Conservation (phyloP, 1,140 invertebrate genomes). For the Muscidifurax raptorellus region DNA sequence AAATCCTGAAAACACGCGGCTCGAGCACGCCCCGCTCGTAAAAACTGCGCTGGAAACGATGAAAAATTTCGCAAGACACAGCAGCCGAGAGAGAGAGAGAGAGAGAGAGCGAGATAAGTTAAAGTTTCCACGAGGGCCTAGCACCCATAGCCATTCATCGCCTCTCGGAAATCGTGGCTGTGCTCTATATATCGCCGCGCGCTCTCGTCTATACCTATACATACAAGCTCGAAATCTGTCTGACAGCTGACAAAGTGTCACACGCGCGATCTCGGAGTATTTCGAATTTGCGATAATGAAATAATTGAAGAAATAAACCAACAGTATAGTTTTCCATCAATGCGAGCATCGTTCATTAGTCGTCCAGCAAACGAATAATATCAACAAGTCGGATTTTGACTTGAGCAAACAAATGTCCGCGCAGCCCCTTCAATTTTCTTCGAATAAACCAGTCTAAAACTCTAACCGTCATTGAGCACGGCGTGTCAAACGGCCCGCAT, state of each 20-base stretch:
- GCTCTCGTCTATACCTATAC: neutral
- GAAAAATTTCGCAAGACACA: conserved; percentile 9
- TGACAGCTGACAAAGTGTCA: neutral
- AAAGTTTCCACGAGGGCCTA: neutral
- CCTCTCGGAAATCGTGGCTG: neutral
- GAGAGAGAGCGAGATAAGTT: neutral
- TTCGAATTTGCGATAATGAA: too few species aligned
- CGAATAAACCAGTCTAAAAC: neutral
- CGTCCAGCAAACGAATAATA: neutral
- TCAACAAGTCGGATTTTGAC: neutral
- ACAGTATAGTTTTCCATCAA: neutral
- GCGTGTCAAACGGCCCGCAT: neutral
- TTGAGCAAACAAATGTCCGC: neutral
- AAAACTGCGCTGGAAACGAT: neutral
- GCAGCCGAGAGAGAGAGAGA: neutral
- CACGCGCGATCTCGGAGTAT: too few species aligned
- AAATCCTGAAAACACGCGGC: neutral
- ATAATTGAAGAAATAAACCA: neutral
- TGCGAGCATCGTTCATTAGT: neutral
- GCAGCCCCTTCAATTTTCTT: neutral
- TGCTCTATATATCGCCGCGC: too few species aligned
- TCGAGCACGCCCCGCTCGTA: conserved; percentile 3
- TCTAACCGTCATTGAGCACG: neutral
- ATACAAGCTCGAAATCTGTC: neutral
- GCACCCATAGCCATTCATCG: neutral